A percentile compares a stretch with the other conserved stretches of the same genome.
phyloP scores from a whole-genome alignment of 2,888 invertebrate species.

The Zygogramma bicolorata region DNA sequence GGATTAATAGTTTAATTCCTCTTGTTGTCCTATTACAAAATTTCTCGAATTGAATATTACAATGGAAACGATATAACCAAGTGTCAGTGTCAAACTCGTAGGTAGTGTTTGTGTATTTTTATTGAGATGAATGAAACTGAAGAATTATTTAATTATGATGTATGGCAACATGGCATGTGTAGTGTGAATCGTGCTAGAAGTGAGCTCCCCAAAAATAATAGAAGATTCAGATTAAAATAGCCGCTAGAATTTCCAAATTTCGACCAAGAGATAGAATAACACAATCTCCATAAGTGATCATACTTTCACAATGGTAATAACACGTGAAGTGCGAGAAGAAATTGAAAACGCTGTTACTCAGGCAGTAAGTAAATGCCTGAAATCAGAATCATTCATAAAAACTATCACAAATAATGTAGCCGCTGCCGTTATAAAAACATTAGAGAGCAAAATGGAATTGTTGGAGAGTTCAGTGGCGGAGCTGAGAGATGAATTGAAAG shows the following conservation, averaged over 20 bases:
- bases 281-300: not conserved
- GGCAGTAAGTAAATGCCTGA: constrained; percentile 12
- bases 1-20: too few relatives aligned
- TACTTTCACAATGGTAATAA: constrained; percentile 3
- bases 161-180: too few relatives aligned
- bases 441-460: not conserved
- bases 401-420: constrained; percentile 17
- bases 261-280: not conserved
- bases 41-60: too few relatives aligned
- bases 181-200: too few relatives aligned
- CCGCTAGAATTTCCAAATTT: not conserved
- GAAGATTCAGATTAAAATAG: not conserved
- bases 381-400: constrained; percentile 11
- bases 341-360: constrained; percentile 14
- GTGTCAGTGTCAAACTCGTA: too few relatives aligned
- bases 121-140: too few relatives aligned
- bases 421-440: constrained; percentile 16
- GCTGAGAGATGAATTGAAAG: constrained; percentile 12
- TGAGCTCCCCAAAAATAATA: not conserved
- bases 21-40: too few relatives aligned
- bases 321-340: not conserved
- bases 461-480: constrained; percentile 12
- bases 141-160: too few relatives aligned
- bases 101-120: too few relatives aligned
- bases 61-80: too few relatives aligned